Conservation (phyloP, 2,797 vertebrate species). For the Eleutherodactylus coqui region DNA sequence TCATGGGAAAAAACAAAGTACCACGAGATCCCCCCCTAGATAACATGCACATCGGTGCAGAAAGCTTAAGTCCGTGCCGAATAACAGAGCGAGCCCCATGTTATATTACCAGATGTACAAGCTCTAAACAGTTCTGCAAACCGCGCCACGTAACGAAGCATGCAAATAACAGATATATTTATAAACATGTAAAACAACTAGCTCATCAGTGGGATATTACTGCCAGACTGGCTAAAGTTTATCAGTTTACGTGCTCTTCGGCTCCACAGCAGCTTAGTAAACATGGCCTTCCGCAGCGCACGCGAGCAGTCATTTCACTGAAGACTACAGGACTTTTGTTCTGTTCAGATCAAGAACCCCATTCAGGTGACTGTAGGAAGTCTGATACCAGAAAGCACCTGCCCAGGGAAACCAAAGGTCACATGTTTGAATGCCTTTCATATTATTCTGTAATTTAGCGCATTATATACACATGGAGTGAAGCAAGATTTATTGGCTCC, state of each 20-base stretch:
- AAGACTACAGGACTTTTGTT: conserved; percentile 34
- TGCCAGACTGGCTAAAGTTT: background rate
- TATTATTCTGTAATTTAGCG: background rate
- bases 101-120: conserved; percentile 22
- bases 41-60: conserved; percentile 55
- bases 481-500: background rate
- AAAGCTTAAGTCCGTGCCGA: background rate
- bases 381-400: conserved; percentile 3
- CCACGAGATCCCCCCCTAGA: conserved; percentile 65
- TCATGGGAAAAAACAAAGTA: conserved; percentile 75
- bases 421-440: background rate
- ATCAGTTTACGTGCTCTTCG: background rate
- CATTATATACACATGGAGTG: background rate
- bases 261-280: background rate
- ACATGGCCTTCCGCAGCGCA: background rate
- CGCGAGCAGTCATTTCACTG: background rate
- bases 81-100: background rate
- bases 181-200: conserved; percentile 34
- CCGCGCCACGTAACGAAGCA: background rate
- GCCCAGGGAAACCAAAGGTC: background rate
- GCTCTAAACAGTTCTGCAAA: conserved; percentile 16
- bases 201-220: background rate
- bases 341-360: background rate
- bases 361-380: conserved; percentile 21
- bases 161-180: conserved; percentile 31